Evolutionary conservation across 2,888 invertebrate genomes (phyloP), one percentile per base, ranked within the genome.

Genomic region (Hesperia comma): DNA sequence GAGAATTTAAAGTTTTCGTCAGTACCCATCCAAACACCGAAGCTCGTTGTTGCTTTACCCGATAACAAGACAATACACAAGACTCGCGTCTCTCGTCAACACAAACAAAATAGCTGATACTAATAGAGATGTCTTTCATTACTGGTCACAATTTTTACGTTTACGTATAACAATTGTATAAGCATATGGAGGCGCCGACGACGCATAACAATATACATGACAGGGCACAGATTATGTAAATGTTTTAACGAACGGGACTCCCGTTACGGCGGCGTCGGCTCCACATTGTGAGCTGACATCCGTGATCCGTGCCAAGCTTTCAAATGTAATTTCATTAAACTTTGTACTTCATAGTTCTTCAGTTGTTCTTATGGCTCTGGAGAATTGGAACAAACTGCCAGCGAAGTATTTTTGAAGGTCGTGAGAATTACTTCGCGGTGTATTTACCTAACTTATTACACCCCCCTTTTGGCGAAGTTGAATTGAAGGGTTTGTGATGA

Each of bases 191-290:
- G 37, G 56, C 56, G 19, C 14, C 56, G 56, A 15, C 21, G 40
- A 40, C 43, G 55, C 14, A 3, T 4, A 15, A n/a, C 12, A 17
- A n/a, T 46, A 56, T 51, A 40, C 51, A 58, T 64, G 64, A 64
- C 64, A 40, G 19, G 19, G 58, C 64, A 60, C 53, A 64, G 60
- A 66, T 66, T 66, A 66, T 66, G 66, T 60, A 66, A 66, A 66
- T 66, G 26, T 60, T 40, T 49, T 63, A 64, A 57, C 58, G 26
- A 58, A 64, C 51, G 33, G 19, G 51, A 46, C 66, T 43, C 19
- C 60, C 54, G 66, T 60, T 66, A 60, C 60, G 58, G 60, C 60
- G 60, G 49, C 15, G n/a, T n/a, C n/a, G 51, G 49, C 15, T 26
- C 26, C 26, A 40, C 26, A 40, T 53, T 54, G 54, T 46, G 66